Conservation (phyloP, 1,140 invertebrate genomes). For the Euura lappo region DNA sequence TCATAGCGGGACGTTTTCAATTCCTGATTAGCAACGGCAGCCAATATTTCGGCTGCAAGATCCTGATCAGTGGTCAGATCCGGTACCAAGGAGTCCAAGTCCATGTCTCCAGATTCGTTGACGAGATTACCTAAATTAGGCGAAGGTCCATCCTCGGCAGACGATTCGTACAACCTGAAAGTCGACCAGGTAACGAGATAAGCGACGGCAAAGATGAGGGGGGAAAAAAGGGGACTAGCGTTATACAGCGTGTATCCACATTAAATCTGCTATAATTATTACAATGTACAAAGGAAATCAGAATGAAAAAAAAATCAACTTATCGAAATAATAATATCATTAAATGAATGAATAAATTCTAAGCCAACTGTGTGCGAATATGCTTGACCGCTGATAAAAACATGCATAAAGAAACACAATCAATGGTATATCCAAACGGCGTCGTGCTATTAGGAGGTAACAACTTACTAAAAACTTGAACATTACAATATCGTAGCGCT, state of each 20-base stretch:
- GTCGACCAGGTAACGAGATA: no score
- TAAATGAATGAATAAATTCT: background rate
- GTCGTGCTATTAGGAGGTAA: background rate
- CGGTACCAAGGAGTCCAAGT: background rate
- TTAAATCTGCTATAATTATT: background rate
- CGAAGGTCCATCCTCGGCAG: constrained; percentile 47
- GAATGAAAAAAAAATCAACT: no score
- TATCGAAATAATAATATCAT: background rate
- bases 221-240: no score
- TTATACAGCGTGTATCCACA: background rate
- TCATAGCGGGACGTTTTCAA: constrained; percentile 48
- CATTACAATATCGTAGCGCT: background rate
- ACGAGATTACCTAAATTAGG: constrained; percentile 48
- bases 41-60: no score
- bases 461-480: background rate
- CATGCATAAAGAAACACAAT: background rate
- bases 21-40: background rate
- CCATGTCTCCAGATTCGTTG: constrained; percentile 39
- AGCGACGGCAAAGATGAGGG: no score
- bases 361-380: background rate
- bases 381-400: background rate
- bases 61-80: no score
- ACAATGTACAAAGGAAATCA: no score
- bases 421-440: background rate
- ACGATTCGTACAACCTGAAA: constrained; percentile 46